Evolutionary conservation across 2,888 invertebrate species (phyloP).

Genomic region (Sthenelais limicola): DNA sequence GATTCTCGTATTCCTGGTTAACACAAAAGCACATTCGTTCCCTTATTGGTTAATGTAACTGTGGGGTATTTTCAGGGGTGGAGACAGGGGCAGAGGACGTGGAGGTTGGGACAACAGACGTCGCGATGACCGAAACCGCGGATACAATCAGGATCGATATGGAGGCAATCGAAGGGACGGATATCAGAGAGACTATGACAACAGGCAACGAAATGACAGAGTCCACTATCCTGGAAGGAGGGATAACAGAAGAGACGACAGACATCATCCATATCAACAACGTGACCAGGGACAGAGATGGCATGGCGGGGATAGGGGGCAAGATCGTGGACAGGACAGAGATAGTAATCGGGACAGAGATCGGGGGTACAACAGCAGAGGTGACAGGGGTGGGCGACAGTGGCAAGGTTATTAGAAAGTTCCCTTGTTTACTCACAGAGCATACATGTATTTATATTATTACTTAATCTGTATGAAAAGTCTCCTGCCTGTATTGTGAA

Average conservation of each 20-base stretch:
- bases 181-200: neutral
- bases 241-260: neutral
- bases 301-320: neutral
- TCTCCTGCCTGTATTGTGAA: no score
- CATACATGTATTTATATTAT: no score
- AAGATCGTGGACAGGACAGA: neutral
- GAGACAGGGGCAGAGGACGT: conserved; percentile 18
- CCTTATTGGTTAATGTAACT: neutral
- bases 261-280: conserved; percentile 27
- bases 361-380: neutral
- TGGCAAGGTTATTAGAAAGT: no score
- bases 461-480: no score
- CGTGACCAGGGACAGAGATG: conserved; percentile 3
- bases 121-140: neutral
- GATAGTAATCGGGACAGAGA: neutral
- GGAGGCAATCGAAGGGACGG: neutral
- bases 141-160: neutral
- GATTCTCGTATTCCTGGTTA: no score
- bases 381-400: neutral
- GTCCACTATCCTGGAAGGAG: conserved; percentile 21
- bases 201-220: neutral
- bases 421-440: no score
- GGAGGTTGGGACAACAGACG: neutral
- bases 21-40: no score
- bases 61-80: neutral